Percentiles rank a stretch among this genome's conserved stretches.
phyloP scores from a whole-genome alignment of 2,888 invertebrate genomes.

The Stenodera caucasica region DNA sequence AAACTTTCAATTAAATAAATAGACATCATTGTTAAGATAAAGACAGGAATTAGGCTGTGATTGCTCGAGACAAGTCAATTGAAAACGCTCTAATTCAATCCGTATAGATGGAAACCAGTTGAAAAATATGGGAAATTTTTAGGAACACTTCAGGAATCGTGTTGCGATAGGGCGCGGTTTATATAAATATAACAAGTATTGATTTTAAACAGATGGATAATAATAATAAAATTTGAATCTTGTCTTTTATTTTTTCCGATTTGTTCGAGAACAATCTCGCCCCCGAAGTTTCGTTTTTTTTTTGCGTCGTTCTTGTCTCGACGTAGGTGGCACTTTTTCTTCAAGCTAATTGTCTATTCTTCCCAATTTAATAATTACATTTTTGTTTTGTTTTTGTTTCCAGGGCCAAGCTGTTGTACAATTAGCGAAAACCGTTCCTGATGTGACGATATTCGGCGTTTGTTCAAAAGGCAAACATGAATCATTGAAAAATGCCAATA shows the following conservation, averaged over 20 bases:
- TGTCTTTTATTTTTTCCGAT: neutral
- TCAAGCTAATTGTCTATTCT: neutral
- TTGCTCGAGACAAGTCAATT: slow-evolving; percentile 20
- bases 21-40: slow-evolving; percentile 15
- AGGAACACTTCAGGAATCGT: neutral
- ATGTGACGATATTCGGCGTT: slow-evolving; percentile 82
- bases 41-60: slow-evolving; percentile 20
- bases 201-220: neutral
- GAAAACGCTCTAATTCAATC: slow-evolving; percentile 12
- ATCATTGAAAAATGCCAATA: slow-evolving; percentile 70
- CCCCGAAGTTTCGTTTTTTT: neutral
- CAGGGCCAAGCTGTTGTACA: slow-evolving; percentile 86
- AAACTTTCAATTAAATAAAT: slow-evolving; percentile 22
- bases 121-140: neutral
- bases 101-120: neutral
- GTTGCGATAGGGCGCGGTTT: neutral
- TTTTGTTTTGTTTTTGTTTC: slow-evolving; percentile 32
- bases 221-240: neutral
- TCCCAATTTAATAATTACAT: neutral
- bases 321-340: neutral
- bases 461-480: slow-evolving; percentile 86
- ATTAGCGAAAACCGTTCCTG: slow-evolving; percentile 76
- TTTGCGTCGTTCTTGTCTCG: neutral
- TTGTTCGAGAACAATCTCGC: neutral
- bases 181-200: neutral